Base-by-base conservation (phyloP, 37 sponge, comb jelly and placozoan genomes). In the Eunapius fragilis region DNA sequence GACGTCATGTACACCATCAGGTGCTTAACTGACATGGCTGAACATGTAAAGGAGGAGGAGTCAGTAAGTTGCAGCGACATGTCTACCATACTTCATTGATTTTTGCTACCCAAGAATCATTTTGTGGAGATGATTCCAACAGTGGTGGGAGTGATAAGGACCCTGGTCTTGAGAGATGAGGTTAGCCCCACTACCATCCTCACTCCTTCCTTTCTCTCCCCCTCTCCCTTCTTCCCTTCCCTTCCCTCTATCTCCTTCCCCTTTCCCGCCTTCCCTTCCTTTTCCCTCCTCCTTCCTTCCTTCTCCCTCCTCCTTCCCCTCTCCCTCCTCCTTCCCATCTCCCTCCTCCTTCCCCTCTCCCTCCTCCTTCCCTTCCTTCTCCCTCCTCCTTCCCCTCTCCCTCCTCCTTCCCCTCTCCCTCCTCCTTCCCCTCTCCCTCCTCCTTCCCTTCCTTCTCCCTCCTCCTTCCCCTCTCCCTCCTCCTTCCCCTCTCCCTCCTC, bases 21-120 rank as follows among this genome's bases (percentile, higher is more conserved):
- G 82, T 91, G 84, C 26, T 75, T 96, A n/a, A 93, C 96, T 27
- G 38, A 76, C 34, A 87, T 93, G 79, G 92, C 93, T 71, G 96
- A 93, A 80, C 88, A 89, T 81, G 47, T 93, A 13, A 80, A 82
- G 38, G 81, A 80, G 69, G 94, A 91, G 36, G 89, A 91, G 14
- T 69, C 74, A 58, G 96, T 93, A 79, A 86, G 90, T 37, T 22
- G 3, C 23, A 0, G 47, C 49, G 0, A 26, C 38, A 23, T 7
- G 68, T 7, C 35, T 24, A 35, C 68, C 6, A 75, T 27, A 27
- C 37, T 74, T 32, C 37, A 31, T 33, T 13, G 47, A 38, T 7
- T 49, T 35, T 47, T 28, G 68, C 24, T 70, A 35, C 0, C 69
- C 4, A 80, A 95, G 96, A 37, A 37, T 4, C 2, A 33, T n/a